A percentile compares a stretch with the other conserved stretches of the same genome.
Conservation (phyloP, 2,113 vertebrate species). For the Isurus oxyrinchus region DNA sequence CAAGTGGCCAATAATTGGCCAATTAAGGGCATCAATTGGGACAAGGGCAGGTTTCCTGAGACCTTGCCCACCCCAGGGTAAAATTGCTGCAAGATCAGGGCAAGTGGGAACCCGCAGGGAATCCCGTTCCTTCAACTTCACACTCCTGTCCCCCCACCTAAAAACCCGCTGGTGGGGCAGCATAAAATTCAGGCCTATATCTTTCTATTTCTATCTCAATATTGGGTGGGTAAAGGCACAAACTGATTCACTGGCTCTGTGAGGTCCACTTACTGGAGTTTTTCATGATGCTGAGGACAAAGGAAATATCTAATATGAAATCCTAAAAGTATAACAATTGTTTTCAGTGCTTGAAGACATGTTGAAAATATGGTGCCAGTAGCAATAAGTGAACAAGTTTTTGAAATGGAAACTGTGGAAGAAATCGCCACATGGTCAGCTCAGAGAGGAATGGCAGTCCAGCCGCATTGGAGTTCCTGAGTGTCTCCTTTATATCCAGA, state of each 20-base stretch:
- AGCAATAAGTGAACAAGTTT: neutral
- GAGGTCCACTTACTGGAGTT: neutral
- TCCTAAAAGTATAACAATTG: neutral
- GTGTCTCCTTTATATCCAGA: neutral
- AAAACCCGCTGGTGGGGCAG: too few relatives aligned
- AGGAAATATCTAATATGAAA: neutral
- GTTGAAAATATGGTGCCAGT: neutral
- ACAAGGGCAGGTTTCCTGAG: too few relatives aligned
- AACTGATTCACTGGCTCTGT: neutral
- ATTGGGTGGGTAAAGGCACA: neutral
- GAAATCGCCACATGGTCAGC: neutral
- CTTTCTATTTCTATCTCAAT: neutral
- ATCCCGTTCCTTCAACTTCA: too few relatives aligned
- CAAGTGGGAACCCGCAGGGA: too few relatives aligned
- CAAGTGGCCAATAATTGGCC: too few relatives aligned
- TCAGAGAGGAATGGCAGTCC: neutral
- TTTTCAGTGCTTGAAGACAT: neutral
- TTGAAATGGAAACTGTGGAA: neutral
- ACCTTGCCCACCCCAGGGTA: too few relatives aligned
- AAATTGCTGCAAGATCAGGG: too few relatives aligned
- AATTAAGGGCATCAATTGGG: too few relatives aligned
- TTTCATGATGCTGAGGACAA: neutral
- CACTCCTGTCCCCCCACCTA: too few relatives aligned
- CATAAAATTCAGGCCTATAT: too few relatives aligned
- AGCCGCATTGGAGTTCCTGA: too few relatives aligned